Evolutionary conservation across 2,888 invertebrate genomes (phyloP).

Genomic region (Sussaba pulchella): DNA sequence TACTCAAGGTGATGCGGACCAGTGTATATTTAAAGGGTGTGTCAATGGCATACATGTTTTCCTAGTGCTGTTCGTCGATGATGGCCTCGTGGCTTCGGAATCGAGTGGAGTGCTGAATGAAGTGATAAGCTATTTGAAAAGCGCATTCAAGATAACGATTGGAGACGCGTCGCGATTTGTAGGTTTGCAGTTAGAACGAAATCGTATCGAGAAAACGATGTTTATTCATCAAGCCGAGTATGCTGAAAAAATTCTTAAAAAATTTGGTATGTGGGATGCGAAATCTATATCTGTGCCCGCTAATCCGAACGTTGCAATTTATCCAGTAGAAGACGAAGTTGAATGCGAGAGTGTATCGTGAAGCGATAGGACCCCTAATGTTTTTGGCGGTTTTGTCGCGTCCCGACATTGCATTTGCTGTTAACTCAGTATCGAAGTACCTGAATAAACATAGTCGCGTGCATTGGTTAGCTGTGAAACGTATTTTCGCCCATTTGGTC

Average conservation of each 20-base stretch:
- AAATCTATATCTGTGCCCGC: not conserved
- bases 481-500: conserved; percentile 51
- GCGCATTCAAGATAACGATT: conserved; percentile 21
- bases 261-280: not conserved
- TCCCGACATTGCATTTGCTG: conserved; percentile 22
- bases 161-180: conserved; percentile 26
- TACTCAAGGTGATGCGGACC: not conserved
- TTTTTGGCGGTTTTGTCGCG: conserved; percentile 16
- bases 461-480: conserved; percentile 57
- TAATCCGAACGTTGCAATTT: not conserved
- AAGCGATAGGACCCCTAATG: conserved; percentile 40
- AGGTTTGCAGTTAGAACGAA: conserved; percentile 40
- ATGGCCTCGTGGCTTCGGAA: not conserved
- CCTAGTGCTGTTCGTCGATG: not conserved
- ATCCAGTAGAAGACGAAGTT: no score
- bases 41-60: not conserved
- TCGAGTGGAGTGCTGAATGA: not conserved
- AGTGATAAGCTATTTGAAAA: not conserved
- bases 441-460: conserved; percentile 37
- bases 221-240: not conserved
- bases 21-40: not conserved
- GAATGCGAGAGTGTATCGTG: conserved; percentile 17
- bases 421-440: conserved; percentile 38
- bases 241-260: not conserved
- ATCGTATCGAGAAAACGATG: not conserved